Conservation (phyloP, 2,113 vertebrate species). For the Choloepus hoffmanni region DNA sequence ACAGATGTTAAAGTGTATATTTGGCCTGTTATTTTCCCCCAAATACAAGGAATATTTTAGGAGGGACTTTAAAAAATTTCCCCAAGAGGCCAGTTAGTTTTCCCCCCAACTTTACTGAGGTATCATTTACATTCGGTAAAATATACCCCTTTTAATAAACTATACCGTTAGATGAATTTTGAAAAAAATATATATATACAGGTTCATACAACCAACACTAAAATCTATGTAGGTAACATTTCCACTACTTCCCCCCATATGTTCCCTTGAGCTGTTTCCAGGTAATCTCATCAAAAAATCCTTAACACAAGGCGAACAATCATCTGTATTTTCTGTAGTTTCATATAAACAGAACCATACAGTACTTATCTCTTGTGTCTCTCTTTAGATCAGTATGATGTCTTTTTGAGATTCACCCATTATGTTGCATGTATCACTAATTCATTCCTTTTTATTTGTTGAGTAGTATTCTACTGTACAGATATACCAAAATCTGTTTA, state of each 20-base stretch:
- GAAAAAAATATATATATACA: not conserved
- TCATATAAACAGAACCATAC: not conserved
- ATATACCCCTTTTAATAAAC: not conserved
- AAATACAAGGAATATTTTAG: constrained; percentile 16
- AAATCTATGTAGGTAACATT: not conserved
- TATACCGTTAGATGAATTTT: not conserved
- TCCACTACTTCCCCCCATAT: not conserved
- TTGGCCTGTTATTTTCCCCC: not conserved
- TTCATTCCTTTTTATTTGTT: not conserved
- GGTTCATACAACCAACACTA: not conserved
- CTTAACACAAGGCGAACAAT: not conserved
- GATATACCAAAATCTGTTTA: not conserved
- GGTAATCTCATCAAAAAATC: not conserved
- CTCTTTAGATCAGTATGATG: not conserved
- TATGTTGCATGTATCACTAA: not conserved
- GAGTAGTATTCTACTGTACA: not conserved
- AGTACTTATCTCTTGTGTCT: not conserved
- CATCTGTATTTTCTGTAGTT: not conserved
- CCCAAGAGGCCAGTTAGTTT: not conserved
- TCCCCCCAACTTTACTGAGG: not conserved
- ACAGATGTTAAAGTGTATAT: not conserved
- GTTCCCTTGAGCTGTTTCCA: not conserved
- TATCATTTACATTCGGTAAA: not conserved
- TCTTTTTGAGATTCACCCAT: not conserved
- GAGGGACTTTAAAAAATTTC: not conserved